phyloP scores from a whole-genome alignment of 1,140 invertebrate species.

The Cecropterus lyciades region DNA sequence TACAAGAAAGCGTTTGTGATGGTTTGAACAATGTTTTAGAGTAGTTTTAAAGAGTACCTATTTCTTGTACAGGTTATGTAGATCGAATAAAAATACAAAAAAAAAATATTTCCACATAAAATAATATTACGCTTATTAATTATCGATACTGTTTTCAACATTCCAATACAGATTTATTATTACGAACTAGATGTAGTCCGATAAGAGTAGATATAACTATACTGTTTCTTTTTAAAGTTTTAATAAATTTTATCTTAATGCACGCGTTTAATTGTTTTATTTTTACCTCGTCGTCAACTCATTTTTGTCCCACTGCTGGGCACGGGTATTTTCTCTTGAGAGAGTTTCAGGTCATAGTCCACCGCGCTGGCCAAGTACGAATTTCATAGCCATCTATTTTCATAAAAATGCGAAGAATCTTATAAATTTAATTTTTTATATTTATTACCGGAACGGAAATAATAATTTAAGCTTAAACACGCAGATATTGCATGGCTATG shows the following conservation, averaged over 20 bases:
- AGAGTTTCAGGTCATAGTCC: too few relatives aligned
- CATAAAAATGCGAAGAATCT: too few relatives aligned
- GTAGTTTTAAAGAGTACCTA: not conserved
- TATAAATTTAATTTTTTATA: too few relatives aligned
- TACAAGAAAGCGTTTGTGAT: not conserved
- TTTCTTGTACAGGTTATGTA: not conserved
- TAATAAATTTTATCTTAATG: slow-evolving; percentile 43
- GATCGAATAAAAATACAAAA: not conserved
- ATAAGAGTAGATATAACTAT: not conserved
- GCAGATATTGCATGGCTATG: too few relatives aligned
- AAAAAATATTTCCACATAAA: not conserved
- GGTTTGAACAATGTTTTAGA: not conserved
- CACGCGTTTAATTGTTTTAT: slow-evolving; percentile 42
- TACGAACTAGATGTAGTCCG: not conserved
- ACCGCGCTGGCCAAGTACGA: too few relatives aligned
- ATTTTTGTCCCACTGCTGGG: too few relatives aligned
- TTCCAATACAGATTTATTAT: not conserved
- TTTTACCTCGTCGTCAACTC: slow-evolving; percentile 12
- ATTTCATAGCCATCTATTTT: too few relatives aligned
- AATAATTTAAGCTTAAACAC: too few relatives aligned
- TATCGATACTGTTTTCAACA: too few relatives aligned
- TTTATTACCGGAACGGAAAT: too few relatives aligned
- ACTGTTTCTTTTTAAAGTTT: slow-evolving; percentile 37
- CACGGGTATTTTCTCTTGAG: too few relatives aligned
- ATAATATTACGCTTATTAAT: not conserved